Percentiles rank a stretch among this genome's conserved stretches.
These are phyloP conservation scores for Napeogenes sylphis DNA, from an alignment of 2,888 invertebrate genomes.

Conservation along the genomic window DNA sequence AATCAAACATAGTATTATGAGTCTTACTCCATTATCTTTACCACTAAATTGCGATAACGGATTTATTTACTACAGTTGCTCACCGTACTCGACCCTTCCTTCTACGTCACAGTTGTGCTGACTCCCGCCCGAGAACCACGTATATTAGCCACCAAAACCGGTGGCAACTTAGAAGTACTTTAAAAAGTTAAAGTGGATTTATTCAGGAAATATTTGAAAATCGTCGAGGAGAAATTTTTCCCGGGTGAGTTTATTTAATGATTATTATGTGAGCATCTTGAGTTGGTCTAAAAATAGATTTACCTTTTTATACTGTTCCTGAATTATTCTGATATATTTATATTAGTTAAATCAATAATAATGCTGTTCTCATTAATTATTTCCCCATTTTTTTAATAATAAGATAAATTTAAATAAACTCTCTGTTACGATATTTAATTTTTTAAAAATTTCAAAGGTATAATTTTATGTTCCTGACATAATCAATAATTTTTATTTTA, in stretches of 20 bases:
- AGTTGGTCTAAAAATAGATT: background rate
- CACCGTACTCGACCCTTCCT: constrained; percentile 10
- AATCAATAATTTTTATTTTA: background rate
- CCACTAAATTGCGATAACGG: background rate
- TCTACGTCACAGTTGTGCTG: constrained; percentile 26
- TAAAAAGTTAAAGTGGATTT: constrained; percentile 41
- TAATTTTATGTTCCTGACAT: no score
- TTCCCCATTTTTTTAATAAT: no score
- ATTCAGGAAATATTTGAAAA: constrained; percentile 39
- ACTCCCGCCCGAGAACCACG: constrained; percentile 12
- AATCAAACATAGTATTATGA: background rate
- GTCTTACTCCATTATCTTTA: background rate
- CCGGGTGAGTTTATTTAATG: constrained; percentile 35
- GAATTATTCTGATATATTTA: no score
- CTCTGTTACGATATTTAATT: no score
- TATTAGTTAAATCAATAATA: no score
- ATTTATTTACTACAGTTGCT: constrained; percentile 16
- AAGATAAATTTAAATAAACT: no score
- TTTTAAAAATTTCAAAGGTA: no score
- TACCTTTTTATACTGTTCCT: background rate
- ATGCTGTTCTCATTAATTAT: no score
- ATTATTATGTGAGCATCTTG: background rate
- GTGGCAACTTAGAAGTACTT: constrained; percentile 32
- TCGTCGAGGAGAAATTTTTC: constrained; percentile 39
- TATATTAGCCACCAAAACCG: constrained; percentile 27